Percentiles rank a stretch among this genome's conserved stretches.
These are phyloP conservation scores for Acestrorhynchus altus DNA, from an alignment of 2,797 vertebrate genomes.

Conservation along the genomic window DNA sequence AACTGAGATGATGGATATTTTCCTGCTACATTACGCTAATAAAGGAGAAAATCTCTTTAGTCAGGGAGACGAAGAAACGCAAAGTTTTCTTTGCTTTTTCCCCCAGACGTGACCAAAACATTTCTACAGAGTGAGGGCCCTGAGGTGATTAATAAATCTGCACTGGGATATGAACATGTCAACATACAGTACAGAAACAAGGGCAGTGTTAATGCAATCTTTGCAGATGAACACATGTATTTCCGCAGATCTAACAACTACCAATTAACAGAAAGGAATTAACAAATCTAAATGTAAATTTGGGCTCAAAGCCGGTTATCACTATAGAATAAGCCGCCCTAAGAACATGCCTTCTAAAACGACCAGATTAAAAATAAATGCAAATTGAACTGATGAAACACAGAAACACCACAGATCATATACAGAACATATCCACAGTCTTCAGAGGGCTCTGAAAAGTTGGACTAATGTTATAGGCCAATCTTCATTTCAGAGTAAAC, in stretches of 20 bases:
- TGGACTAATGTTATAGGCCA: not conserved
- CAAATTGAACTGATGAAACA: not conserved
- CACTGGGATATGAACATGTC: not conserved
- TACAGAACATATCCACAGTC: not conserved
- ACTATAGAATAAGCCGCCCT: not conserved
- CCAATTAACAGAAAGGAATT: constrained; percentile 20
- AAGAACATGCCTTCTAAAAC: constrained; percentile 1
- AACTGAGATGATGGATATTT: constrained; percentile 52
- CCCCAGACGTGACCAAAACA: constrained; percentile 17
- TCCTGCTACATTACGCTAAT: constrained; percentile 39
- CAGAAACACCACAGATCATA: not conserved
- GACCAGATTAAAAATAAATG: not conserved
- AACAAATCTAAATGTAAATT: constrained; percentile 23
- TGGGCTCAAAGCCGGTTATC: not conserved
- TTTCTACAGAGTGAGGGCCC: constrained; percentile 4
- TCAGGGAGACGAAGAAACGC: constrained; percentile 24
- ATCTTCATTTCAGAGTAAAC: not conserved
- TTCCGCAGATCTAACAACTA: constrained; percentile 8
- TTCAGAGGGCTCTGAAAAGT: not conserved
- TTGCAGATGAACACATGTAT: constrained; percentile 3
- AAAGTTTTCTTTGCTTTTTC: not conserved
- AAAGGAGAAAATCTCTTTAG: constrained; percentile 43
- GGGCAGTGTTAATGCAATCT: not conserved
- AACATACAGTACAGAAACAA: not conserved
- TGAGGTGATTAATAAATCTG: constrained; percentile 10